Base-by-base conservation (phyloP, 2,888 invertebrate species). In the Temnothorax unifasciatus region DNA sequence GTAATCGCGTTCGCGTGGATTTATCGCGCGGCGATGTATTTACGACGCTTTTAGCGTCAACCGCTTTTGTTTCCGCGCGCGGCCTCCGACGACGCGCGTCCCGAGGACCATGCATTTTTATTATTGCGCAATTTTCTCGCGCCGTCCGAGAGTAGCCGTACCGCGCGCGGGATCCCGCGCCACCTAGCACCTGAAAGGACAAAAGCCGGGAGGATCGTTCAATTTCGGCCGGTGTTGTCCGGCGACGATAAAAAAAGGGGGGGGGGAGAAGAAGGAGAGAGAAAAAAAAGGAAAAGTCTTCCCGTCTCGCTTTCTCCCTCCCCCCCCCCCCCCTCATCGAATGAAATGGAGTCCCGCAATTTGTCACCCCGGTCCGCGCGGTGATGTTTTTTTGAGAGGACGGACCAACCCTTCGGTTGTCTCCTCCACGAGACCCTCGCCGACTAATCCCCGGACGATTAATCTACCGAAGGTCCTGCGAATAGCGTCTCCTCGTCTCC, bases 381-480 rank as follows among this genome's bases (percentile, higher is more conserved):
- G 69, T 64, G 77, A 64, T 74, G 75, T 59, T 81, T 75, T 61
- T 76, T 64, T 50, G 88, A 87, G 85, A 88, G 71, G 76, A 64
- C 83, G 84, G 68, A 69, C 73, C 79, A 54, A 77, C 84, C 82
- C 84, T 86, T 77, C 84, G 83, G 86, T 88, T 85, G 87, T 87
- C 86, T 83, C 66, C 61, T 74, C 59, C 83, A 81, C 69, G 82
- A 77, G 54, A 66, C 59, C 63, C 85, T 87, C 79, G 76, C 76
- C 57, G 77, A 59, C 84, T 88, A 88, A 86, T 89, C 86, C 68
- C 84, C 81, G 81, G 66, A 76, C 87, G 86, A 89, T 87, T 89
- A 85, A 89, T 89, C 88, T 86, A 85, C 82, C 84, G 85, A 77
- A 84, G 73, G 84, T 83, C 83, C 81, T 50, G 47, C 81, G 47